phyloP scores from a whole-genome alignment of 1,140 invertebrate species.

The Drosophila quadrilineata region DNA sequence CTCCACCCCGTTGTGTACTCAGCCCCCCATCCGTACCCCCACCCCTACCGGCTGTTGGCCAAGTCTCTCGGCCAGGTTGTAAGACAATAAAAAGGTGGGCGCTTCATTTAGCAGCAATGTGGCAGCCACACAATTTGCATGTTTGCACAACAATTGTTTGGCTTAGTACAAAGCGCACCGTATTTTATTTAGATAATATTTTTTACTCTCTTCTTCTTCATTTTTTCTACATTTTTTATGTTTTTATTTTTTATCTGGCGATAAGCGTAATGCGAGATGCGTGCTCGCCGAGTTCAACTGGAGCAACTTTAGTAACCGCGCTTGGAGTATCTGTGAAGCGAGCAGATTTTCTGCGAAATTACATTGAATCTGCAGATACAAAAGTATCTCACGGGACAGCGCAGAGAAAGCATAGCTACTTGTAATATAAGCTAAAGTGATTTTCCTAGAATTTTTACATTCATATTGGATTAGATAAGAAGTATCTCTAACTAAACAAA shows the following conservation, averaged over 20 bases:
- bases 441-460: too few relatives aligned
- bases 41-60: background rate
- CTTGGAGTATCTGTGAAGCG: slow-evolving; percentile 30
- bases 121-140: slow-evolving; percentile 73
- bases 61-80: slow-evolving; percentile 5
- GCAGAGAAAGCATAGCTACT: too few relatives aligned
- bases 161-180: slow-evolving; percentile 61
- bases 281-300: slow-evolving; percentile 20
- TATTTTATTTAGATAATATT: slow-evolving; percentile 78
- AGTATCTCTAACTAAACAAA: too few relatives aligned
- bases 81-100: slow-evolving; percentile 73
- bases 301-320: slow-evolving; percentile 35
- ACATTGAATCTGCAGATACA: background rate
- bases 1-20: background rate
- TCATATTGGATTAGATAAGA: too few relatives aligned
- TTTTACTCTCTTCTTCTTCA: too few relatives aligned
- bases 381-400: background rate
- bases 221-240: too few relatives aligned
- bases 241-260: slow-evolving; percentile 56
- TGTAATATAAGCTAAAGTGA: too few relatives aligned
- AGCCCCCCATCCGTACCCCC: background rate
- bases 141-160: slow-evolving; percentile 79
- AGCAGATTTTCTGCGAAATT: slow-evolving; percentile 20
- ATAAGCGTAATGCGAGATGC: slow-evolving; percentile 52
- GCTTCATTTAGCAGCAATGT: slow-evolving; percentile 76